Conservation (phyloP, 2,888 invertebrate genomes). For the Tetropium fuscum region DNA sequence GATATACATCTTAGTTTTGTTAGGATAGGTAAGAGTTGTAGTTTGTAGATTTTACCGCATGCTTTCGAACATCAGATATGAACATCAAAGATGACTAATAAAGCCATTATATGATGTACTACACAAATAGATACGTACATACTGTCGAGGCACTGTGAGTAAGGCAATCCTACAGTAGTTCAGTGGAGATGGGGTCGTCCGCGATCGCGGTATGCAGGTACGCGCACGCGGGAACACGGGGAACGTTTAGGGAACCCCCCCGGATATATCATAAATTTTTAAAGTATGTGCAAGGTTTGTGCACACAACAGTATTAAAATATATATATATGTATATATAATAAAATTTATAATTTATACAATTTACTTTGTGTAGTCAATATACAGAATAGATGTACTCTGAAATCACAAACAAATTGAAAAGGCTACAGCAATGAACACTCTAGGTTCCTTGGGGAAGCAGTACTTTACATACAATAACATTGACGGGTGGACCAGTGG, state of each 20-base stretch:
- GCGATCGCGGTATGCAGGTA: constrained; percentile 58
- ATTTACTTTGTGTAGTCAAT: constrained; percentile 64
- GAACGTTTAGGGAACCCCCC: constrained; percentile 31
- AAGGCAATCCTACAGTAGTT: constrained; percentile 85
- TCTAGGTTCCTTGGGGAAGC: constrained; percentile 67
- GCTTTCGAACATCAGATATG: constrained; percentile 55
- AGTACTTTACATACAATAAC: constrained; percentile 61
- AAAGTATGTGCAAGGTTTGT: constrained; percentile 67
- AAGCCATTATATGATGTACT: constrained; percentile 64
- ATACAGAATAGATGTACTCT: constrained; percentile 65
- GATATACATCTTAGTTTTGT: not conserved
- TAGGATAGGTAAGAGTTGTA: constrained; percentile 30
- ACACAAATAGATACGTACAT: constrained; percentile 66
- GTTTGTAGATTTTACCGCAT: constrained; percentile 51
- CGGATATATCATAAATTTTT: constrained; percentile 55
- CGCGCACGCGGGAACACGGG: constrained; percentile 43
- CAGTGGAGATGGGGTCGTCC: constrained; percentile 70
- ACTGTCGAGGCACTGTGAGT: constrained; percentile 82
- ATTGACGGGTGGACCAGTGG: constrained; percentile 61
- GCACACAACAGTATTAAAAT: constrained; percentile 68
- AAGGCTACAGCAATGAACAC: constrained; percentile 68
- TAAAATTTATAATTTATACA: constrained; percentile 63
- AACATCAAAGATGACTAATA: constrained; percentile 55
- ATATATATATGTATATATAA: constrained; percentile 63
- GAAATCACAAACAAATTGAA: constrained; percentile 66